Conservation (phyloP, 2,888 invertebrate species). For the Epistrophe eligans region DNA sequence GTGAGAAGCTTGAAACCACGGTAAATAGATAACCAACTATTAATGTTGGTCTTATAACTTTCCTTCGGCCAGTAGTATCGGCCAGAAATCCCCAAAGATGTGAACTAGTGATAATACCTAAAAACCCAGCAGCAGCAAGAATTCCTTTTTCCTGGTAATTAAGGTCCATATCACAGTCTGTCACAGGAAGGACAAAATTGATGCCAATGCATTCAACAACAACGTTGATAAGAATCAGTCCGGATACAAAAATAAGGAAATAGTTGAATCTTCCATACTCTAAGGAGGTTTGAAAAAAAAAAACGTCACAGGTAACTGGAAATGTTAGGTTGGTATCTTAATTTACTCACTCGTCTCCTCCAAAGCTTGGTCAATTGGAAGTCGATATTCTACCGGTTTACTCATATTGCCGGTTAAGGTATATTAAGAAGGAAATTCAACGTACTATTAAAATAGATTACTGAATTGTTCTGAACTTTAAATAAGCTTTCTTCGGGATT, state of each 20-base stretch:
- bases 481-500: neutral
- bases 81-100: slow-evolving; percentile 86
- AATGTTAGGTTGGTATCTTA: neutral
- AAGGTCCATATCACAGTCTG: slow-evolving; percentile 83
- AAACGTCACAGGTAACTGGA: neutral
- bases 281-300: slow-evolving; percentile 67
- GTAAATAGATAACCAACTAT: slow-evolving; percentile 84
- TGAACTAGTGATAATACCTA: slow-evolving; percentile 85
- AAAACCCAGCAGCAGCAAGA: slow-evolving; percentile 82
- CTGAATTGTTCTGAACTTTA: neutral
- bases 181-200: slow-evolving; percentile 85
- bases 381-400: slow-evolving; percentile 29
- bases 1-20: slow-evolving; percentile 84
- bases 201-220: slow-evolving; percentile 83
- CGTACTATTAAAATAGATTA: slow-evolving; percentile 19
- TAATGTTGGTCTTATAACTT: slow-evolving; percentile 83
- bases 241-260: slow-evolving; percentile 84
- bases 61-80: slow-evolving; percentile 85
- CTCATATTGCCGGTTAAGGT: slow-evolving; percentile 28
- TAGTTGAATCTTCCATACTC: slow-evolving; percentile 85
- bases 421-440: neutral
- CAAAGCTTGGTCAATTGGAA: slow-evolving; percentile 70
- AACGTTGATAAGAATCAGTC: slow-evolving; percentile 85
- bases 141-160: slow-evolving; percentile 82
- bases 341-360: slow-evolving; percentile 57